Conservation (phyloP, 1,140 invertebrate species). For the Rhyzopertha dominica region DNA sequence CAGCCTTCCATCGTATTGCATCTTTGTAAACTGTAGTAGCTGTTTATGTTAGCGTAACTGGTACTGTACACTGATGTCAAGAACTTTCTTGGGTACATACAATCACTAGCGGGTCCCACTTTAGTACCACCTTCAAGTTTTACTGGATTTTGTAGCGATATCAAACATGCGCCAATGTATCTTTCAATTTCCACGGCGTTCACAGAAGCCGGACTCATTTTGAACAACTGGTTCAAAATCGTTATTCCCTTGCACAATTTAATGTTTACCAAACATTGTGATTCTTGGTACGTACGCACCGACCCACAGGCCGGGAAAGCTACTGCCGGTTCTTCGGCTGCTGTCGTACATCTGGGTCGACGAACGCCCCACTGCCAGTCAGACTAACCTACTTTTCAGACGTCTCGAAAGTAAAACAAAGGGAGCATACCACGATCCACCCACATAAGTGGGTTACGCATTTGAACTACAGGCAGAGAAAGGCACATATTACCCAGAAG, state of each 20-base stretch:
- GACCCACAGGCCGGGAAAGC: neutral
- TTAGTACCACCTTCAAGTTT: no score
- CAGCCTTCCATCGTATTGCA: constrained; percentile 41
- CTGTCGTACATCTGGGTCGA: neutral
- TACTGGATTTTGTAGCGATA: constrained; percentile 50
- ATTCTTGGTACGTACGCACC: neutral
- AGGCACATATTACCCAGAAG: no score
- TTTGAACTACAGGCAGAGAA: no score
- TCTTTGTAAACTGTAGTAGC: constrained; percentile 16
- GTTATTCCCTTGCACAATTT: neutral
- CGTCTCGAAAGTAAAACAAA: constrained; percentile 43
- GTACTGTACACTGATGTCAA: constrained; percentile 46
- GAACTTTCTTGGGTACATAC: no score
- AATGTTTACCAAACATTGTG: neutral
- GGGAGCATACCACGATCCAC: constrained; percentile 43
- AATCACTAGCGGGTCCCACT: constrained; percentile 22
- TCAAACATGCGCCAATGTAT: constrained; percentile 61
- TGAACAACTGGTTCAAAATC: constrained; percentile 3
- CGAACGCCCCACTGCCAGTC: constrained; percentile 14
- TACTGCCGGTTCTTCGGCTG: neutral
- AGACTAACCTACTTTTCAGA: constrained; percentile 46
- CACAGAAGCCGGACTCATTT: constrained; percentile 61
- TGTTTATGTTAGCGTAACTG: constrained; percentile 27
- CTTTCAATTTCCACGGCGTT: constrained; percentile 57
- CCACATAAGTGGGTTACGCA: constrained; percentile 42